Evolutionary conservation across 2,888 invertebrate species (phyloP).

Genomic region (Thecophora atra): DNA sequence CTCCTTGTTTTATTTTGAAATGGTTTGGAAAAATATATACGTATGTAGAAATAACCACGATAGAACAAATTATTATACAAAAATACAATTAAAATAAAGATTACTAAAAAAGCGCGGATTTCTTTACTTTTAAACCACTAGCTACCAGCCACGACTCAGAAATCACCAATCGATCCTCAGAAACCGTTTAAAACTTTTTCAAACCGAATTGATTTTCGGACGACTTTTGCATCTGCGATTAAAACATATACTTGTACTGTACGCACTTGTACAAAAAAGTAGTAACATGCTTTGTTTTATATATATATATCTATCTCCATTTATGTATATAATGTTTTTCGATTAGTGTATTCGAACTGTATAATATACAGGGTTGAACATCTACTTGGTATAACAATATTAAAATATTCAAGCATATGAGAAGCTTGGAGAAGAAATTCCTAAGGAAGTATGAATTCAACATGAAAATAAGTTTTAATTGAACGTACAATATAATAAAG

Average conservation of each 20-base stretch:
- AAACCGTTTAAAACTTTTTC: conserved; percentile 33
- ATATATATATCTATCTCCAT: not conserved
- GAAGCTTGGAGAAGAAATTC: too few relatives aligned
- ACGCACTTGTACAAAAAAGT: not conserved
- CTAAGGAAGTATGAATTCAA: too few relatives aligned
- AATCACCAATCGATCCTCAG: conserved; percentile 10
- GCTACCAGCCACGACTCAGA: not conserved
- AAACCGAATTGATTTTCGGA: conserved; percentile 12
- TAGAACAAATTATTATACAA: not conserved
- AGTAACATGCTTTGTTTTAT: not conserved
- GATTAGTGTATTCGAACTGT: too few relatives aligned
- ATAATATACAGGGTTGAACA: too few relatives aligned
- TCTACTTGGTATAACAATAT: too few relatives aligned
- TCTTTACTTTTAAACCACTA: not conserved
- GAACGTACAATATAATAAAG: too few relatives aligned
- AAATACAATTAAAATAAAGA: conserved; percentile 6
- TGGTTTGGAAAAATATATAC: not conserved
- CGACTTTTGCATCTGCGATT: not conserved
- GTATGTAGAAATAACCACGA: not conserved
- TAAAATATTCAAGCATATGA: too few relatives aligned
- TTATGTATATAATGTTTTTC: not conserved
- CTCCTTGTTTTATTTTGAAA: not conserved
- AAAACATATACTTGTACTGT: not conserved
- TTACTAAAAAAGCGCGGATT: not conserved
- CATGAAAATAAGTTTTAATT: too few relatives aligned